Conservation (phyloP, 1,140 invertebrate species). For the Ceratina japonica region DNA sequence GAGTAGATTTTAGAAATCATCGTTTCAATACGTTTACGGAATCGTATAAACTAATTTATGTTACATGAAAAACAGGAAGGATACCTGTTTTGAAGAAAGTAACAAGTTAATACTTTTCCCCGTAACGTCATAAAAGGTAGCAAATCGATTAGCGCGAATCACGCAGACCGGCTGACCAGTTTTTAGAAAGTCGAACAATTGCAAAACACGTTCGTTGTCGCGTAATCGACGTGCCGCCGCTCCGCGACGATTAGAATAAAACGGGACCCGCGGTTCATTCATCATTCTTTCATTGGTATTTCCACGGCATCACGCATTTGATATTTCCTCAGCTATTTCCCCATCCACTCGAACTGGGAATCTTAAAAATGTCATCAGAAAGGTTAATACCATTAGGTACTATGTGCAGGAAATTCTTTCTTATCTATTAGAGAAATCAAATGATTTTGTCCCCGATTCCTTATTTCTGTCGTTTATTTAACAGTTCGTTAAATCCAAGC, state of each 20-base stretch:
- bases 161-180: too few relatives aligned
- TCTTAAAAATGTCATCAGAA: not conserved
- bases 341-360: not conserved
- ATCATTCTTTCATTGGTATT: not conserved
- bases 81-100: not conserved
- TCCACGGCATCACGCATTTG: not conserved
- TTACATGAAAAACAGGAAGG: not conserved
- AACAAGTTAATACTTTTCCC: not conserved
- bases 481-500: too few relatives aligned
- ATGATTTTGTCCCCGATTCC: not conserved
- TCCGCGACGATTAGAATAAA: not conserved
- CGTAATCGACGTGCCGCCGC: not conserved
- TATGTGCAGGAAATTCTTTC: not conserved
- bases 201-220: not conserved
- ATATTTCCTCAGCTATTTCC: constrained; percentile 7
- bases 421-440: not conserved
- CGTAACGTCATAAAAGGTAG: not conserved
- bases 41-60: too few relatives aligned
- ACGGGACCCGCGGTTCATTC: not conserved
- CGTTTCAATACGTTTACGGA: too few relatives aligned
- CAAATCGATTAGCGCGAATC: not conserved
- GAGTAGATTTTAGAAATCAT: too few relatives aligned
- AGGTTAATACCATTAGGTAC: not conserved
- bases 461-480: not conserved
- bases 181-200: constrained; percentile 16